phyloP scores from a whole-genome alignment of 30 jellyfish, hydroid and myxozoan species.

The Aurelia aurita region DNA sequence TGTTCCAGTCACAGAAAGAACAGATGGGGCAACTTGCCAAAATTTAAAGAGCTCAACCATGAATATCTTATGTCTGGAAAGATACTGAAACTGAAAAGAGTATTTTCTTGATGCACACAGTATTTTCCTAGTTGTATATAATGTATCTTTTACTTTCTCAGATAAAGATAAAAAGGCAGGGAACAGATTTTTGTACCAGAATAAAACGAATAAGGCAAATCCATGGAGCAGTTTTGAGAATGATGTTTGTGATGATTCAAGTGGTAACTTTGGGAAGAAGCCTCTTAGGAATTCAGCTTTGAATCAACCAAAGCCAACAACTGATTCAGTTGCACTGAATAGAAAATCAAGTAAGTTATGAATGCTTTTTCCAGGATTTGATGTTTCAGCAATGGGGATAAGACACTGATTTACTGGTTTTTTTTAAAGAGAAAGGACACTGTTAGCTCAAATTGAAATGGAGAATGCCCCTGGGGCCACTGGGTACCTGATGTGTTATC shows the following conservation, averaged over 20 bases:
- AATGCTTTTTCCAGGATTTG: neutral
- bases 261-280: neutral
- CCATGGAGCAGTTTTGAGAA: slow-evolving; percentile 58
- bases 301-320: slow-evolving; percentile 1
- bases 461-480: too few species aligned
- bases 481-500: neutral
- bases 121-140: too few species aligned
- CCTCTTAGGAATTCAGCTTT: neutral
- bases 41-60: too few species aligned
- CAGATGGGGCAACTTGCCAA: too few species aligned
- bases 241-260: slow-evolving; percentile 11
- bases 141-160: neutral
- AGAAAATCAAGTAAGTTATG: slow-evolving; percentile 18
- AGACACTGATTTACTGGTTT: neutral
- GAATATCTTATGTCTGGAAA: too few species aligned
- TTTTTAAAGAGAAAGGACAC: too few species aligned
- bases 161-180: slow-evolving; percentile 51
- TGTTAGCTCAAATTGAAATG: too few species aligned
- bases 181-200: slow-evolving; percentile 41
- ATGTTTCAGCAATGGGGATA: too few species aligned
- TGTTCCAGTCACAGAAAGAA: too few species aligned
- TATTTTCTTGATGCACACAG: too few species aligned
- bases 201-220: slow-evolving; percentile 42
- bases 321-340: neutral
- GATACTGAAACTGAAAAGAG: too few species aligned